Percentiles rank a stretch among this genome's conserved stretches.
These are phyloP conservation scores for Drosophila mettleri DNA, from an alignment of 2,888 invertebrate species.

Conservation along the genomic window DNA sequence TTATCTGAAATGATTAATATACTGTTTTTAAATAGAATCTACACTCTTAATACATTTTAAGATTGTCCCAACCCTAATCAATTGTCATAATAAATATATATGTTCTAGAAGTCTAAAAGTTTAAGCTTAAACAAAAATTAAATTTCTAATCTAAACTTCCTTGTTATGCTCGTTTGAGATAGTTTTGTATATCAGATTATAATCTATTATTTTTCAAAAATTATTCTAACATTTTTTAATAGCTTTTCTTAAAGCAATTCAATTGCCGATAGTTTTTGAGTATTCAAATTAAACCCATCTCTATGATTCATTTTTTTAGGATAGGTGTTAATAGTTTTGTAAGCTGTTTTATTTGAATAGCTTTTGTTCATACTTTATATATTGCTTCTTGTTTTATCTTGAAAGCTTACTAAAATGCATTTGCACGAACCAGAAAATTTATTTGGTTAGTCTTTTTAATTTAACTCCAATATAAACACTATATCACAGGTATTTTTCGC, in stretches of 20 bases:
- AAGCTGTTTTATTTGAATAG: constrained; percentile 24
- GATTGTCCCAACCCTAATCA: no score
- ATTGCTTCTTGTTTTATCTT: constrained; percentile 29
- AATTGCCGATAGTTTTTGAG: neutral
- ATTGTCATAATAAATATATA: no score
- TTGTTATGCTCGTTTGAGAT: no score
- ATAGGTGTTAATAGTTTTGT: constrained; percentile 50
- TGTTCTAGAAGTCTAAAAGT: no score
- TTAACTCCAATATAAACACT: constrained; percentile 80
- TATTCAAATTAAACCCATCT: constrained; percentile 10
- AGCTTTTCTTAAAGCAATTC: neutral
- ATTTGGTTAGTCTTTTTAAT: constrained; percentile 81
- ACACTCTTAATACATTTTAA: no score
- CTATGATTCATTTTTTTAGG: constrained; percentile 9
- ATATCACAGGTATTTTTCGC: constrained; percentile 64
- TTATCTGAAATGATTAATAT: no score
- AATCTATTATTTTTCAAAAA: no score
- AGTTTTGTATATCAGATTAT: no score
- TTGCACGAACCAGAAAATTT: constrained; percentile 34
- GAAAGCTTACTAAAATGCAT: constrained; percentile 36
- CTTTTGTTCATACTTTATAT: constrained; percentile 19
- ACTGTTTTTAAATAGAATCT: no score
- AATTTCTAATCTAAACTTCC: no score
- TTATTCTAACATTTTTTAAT: no score
- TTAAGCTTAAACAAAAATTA: no score